These are phyloP conservation scores for Sitodiplosis mosellana DNA, from an alignment of 1,140 invertebrate species.

Conservation along the genomic window DNA sequence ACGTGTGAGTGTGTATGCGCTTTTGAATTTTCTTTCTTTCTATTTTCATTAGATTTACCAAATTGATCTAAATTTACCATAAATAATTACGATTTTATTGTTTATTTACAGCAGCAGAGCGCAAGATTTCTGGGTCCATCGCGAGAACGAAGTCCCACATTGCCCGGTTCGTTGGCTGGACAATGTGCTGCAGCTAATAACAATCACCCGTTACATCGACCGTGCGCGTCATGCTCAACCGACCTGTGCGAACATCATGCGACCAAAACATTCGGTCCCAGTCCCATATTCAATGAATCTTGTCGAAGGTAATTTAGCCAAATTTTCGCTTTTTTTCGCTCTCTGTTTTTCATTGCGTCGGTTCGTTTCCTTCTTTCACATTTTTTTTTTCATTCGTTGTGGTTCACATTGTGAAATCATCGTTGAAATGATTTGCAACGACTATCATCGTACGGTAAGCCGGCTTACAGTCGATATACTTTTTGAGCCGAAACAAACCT, in stretches of 20 bases:
- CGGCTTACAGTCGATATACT: no score
- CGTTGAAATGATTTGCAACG: no score
- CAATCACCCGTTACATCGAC: constrained; percentile 21
- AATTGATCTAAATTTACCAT: not conserved
- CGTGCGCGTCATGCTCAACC: constrained; percentile 20
- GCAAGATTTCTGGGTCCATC: constrained; percentile 27
- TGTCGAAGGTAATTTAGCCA: constrained; percentile 18
- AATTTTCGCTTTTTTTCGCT: not conserved
- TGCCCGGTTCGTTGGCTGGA: constrained; percentile 24
- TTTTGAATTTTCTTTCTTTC: no score
- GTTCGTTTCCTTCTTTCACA: no score
- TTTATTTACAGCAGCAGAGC: constrained; percentile 23
- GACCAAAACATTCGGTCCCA: constrained; percentile 22
- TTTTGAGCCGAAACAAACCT: no score
- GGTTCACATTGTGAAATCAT: not conserved
- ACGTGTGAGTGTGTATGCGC: no score
- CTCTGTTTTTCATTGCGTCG: not conserved
- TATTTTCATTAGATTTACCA: no score
- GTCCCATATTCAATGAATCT: constrained; percentile 17
- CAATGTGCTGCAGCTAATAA: constrained; percentile 20
- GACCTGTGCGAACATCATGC: constrained; percentile 21
- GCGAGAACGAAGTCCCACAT: constrained; percentile 25
- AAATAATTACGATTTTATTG: not conserved
- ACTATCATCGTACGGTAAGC: no score
- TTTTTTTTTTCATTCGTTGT: no score